Evolutionary conservation across 2,797 vertebrate genomes (phyloP), one percentile per base, ranked within the genome.

Genomic region (Urophycis tenuis): DNA sequence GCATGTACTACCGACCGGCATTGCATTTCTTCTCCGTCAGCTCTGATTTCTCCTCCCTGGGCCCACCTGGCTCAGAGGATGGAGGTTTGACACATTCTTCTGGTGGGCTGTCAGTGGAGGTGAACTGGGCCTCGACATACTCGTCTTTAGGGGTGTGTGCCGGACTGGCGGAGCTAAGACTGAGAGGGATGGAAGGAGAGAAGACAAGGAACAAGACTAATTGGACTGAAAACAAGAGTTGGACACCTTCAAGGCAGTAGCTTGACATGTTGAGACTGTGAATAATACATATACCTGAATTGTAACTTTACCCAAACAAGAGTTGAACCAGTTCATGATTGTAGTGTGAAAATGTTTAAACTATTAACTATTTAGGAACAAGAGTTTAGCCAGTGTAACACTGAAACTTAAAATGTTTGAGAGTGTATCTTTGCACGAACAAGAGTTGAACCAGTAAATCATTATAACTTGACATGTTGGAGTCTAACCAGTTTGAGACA

Each of bases 111-210:
- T 97, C 88, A 75, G 79, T 73, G 25, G n/a, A 29, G 60, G 9
- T 10, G 78, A 83, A 91, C 71, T 93, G 94, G 79, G 93, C 92
- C 75, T 92, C 93, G 76, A 93, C 91, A 76, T 94, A 94, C 81
- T 98, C 97, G 74, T 94, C 93, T 92, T 97, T 98, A 3, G 94
- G 92, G 69, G 96, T 95, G 87, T 96, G 96, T 75, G 95, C 90
- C 10, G 97, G 98, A 88, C 98, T 99, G 87, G 96, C 93, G 32
- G 98, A 98, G 80, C 97, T 94, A 78, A 99, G 94, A 83, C 98
- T 99, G 92, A 81, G 88, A 87, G 90, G 91, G 86, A 88, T 89
- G 83, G 88, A 74, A 77, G 74, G 77, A 80, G 88, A 7, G 32
- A 9, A 33, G 69, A 33, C 14, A 71, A 71, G 29, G 69, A 71